Base-by-base conservation (phyloP, 2,113 vertebrate species). In the Brachyhypopomus occidentalis region DNA sequence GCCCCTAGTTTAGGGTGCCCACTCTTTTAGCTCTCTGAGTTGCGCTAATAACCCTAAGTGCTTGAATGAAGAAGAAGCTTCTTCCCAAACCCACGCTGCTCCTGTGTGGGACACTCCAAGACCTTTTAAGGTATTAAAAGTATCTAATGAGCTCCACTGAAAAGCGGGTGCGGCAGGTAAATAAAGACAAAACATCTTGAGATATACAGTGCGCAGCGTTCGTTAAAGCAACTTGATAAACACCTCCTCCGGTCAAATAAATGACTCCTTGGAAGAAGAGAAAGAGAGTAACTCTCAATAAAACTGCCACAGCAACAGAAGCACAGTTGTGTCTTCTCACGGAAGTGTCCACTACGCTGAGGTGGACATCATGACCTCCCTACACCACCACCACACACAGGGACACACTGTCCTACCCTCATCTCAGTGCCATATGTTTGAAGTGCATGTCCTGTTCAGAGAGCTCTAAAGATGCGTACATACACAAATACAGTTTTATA, bases 1-100 rank as follows among this genome's bases (percentile, higher is more conserved):
- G 85, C 88, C 86, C 88, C 84, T 86, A 88, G 90, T 91, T 87
- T 85, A n/a, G 85, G 83, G 90, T 79, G 70, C 89, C 83, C 88
- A 0, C 60, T 38, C 52, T 89, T 52, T 34, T 72, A 75, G 80
- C 72, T 76, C 62, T 89, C 87, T 52, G 84, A 91, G 87, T 87
- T 90, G 89, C 79, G 87, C 88, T 89, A 92, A 93, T 94, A 93
- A 92, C 89, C 86, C 87, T 91, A 93, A 94, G 92, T 93, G 91
- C 92, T 91, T 88, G 90, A 92, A 94, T 93, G 91, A 94, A 92
- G 91, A 92, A 92, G 92, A 93, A 93, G 88, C 89, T 90, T 84
- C 66, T 74, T 84, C 88, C 90, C 90, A 90, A 90, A 87, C 89
- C 77, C 73, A 14, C 23, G 5, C 30, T 16, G 59, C 60, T 45